phyloP scores from a whole-genome alignment of 2,888 invertebrate species.

The Rhogogaster chlorosoma region DNA sequence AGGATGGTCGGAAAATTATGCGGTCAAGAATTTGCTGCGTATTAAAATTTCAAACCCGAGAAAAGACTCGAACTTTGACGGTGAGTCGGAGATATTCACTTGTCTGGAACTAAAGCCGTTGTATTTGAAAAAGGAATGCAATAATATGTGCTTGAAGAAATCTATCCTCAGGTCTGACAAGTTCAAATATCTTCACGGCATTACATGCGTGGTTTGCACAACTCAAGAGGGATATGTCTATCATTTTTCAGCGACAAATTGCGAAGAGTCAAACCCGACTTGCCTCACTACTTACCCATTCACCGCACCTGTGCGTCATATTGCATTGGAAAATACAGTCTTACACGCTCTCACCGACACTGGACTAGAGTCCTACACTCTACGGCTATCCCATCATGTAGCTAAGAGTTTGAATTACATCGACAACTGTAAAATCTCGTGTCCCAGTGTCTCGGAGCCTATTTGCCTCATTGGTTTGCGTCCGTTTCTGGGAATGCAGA shows the following conservation, averaged over 20 bases:
- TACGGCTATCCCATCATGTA: constrained; percentile 83
- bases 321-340: constrained; percentile 84
- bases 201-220: constrained; percentile 83
- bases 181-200: constrained; percentile 81
- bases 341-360: constrained; percentile 88
- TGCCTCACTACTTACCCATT: constrained; percentile 82
- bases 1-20: constrained; percentile 77
- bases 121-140: constrained; percentile 71
- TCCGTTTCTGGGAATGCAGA: constrained; percentile 84
- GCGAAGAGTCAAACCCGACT: constrained; percentile 62
- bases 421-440: constrained; percentile 78
- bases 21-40: constrained; percentile 78
- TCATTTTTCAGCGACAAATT: constrained; percentile 79
- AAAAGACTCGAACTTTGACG: constrained; percentile 75
- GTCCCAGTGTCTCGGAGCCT: constrained; percentile 81
- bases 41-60: constrained; percentile 77
- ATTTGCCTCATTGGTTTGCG: constrained; percentile 85
- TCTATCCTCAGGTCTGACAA: constrained; percentile 80
- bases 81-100: constrained; percentile 79
- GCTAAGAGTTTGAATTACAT: constrained; percentile 78
- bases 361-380: constrained; percentile 88
- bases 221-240: constrained; percentile 87
- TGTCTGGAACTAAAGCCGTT: constrained; percentile 79
- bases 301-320: constrained; percentile 84
- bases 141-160: constrained; percentile 67